Percentiles rank a stretch among this genome's conserved stretches.
phyloP scores from a whole-genome alignment of 1,140 invertebrate species.

The Stenopsyche tienmushanensis region DNA sequence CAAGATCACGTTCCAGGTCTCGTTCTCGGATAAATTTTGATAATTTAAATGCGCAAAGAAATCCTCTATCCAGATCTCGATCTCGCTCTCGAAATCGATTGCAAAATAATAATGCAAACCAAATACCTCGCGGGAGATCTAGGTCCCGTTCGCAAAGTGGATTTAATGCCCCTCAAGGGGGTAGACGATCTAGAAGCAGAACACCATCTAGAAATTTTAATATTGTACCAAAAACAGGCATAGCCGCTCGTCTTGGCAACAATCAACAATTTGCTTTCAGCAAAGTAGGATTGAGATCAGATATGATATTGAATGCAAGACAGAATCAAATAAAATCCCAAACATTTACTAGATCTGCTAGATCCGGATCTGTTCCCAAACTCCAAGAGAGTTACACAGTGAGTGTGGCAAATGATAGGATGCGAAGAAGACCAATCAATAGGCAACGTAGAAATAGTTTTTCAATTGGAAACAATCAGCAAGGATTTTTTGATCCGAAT shows the following conservation, averaged over 20 bases:
- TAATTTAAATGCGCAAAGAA: background rate
- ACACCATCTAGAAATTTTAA: background rate
- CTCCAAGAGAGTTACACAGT: conserved; percentile 22
- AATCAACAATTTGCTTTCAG: conserved; percentile 12
- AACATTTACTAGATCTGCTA: conserved; percentile 22
- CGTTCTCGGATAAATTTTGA: background rate
- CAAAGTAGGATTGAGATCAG: conserved; percentile 27
- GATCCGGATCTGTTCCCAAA: conserved; percentile 19
- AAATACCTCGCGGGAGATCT: background rate
- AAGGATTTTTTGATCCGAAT: conserved; percentile 10
- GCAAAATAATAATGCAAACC: background rate
- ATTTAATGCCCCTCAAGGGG: background rate
- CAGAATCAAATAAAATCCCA: conserved; percentile 31
- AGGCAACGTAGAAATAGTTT: conserved; percentile 22
- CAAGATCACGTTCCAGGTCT: conserved; percentile 27
- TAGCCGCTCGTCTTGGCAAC: conserved; percentile 22
- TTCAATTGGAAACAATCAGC: background rate
- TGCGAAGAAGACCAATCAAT: conserved; percentile 1
- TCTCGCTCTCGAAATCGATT: conserved; percentile 8
- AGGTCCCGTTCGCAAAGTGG: conserved; percentile 13
- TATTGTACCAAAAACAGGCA: conserved; percentile 10
- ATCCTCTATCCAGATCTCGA: background rate
- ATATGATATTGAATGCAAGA: conserved; percentile 25
- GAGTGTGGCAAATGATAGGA: conserved; percentile 32
- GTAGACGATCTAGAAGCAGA: conserved; percentile 25